Percentiles rank a stretch among this genome's conserved stretches.
Evolutionary conservation across 1,140 invertebrate genomes (phyloP).

Genomic region (Drosophila rufa): DNA sequence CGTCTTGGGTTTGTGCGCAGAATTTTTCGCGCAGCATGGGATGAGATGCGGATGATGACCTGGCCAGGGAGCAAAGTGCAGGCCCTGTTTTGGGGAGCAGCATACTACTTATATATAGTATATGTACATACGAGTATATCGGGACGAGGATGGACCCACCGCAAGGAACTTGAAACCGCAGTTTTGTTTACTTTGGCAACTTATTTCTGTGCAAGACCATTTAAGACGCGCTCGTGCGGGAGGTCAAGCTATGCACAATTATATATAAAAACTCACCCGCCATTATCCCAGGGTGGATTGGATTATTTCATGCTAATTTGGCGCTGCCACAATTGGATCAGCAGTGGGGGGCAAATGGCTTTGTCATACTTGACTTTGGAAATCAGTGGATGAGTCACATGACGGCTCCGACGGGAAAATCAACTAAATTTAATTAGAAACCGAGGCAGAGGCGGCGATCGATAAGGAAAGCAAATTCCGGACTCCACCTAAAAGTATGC

Average conservation of each 20-base stretch:
- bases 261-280: neutral
- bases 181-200: constrained; percentile 67
- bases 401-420: constrained; percentile 21
- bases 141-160: constrained; percentile 33
- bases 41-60: constrained; percentile 29
- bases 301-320: constrained; percentile 71
- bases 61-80: constrained; percentile 49
- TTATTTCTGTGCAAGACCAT: constrained; percentile 65
- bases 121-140: neutral
- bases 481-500: constrained; percentile 68
- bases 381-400: constrained; percentile 59
- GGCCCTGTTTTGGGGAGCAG: constrained; percentile 23
- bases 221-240: constrained; percentile 55
- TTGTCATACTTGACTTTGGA: constrained; percentile 66
- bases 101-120: neutral
- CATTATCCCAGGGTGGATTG: constrained; percentile 55
- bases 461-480: constrained; percentile 18
- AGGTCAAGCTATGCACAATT: constrained; percentile 52
- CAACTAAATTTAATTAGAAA: constrained; percentile 61
- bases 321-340: constrained; percentile 19
- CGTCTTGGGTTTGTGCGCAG: constrained; percentile 53
- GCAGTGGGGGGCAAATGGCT: constrained; percentile 48
- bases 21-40: constrained; percentile 55
- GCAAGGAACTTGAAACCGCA: constrained; percentile 20
- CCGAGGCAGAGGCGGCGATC: neutral